Evolutionary conservation across 1,140 invertebrate genomes (phyloP), one percentile per base, ranked within the genome.

Genomic region (Chelonus insularis): DNA sequence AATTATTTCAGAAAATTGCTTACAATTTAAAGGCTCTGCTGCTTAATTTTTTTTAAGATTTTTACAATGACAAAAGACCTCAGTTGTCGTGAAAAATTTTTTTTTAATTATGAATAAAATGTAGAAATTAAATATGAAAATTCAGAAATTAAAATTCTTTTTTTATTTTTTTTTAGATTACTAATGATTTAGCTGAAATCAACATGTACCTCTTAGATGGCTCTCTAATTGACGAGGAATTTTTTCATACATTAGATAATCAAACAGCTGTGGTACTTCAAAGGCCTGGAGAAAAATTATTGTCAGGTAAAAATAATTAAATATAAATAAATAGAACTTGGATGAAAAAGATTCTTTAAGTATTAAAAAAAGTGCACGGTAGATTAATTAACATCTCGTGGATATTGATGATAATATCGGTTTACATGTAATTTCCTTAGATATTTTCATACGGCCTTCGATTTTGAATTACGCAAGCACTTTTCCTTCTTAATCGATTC

Each of bases 181-280:
- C 67, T 1, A 71, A 75, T 29, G 67, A 78, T 36, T 65, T 80
- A 72, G 59, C 77, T 78, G 68, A 73, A 55, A 66, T 82, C 12
- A 70, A 71, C 20, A 62, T 83, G 36, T 79, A 75, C 36, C 66
- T 84, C 1, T 74, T 85, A 36, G 90, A 93, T 77, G 91, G 91
- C 36, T 91, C 90, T 14, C 79, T 86, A 61, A 85, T 92, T 20
- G 87, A 89, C 47, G 88, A 92, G 36, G 88, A 89, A 1, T 92
- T 92, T 71, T 88, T 93, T 66, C 72, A 81, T 39, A 90, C 87
- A 1, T 70, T 93, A 54, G 84, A 88, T 21, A 76, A 88, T 1
- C 91, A 93, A 70, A 91, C 88, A 0, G 80, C 90, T 4, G 83
- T 92, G 9, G 86, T 92, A 57, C 75, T 88, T 45, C 84, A 87